A percentile compares a stretch with the other conserved stretches of the same genome.
Evolutionary conservation across 2,888 invertebrate genomes (phyloP).

Genomic region (Cosmia trapezina): DNA sequence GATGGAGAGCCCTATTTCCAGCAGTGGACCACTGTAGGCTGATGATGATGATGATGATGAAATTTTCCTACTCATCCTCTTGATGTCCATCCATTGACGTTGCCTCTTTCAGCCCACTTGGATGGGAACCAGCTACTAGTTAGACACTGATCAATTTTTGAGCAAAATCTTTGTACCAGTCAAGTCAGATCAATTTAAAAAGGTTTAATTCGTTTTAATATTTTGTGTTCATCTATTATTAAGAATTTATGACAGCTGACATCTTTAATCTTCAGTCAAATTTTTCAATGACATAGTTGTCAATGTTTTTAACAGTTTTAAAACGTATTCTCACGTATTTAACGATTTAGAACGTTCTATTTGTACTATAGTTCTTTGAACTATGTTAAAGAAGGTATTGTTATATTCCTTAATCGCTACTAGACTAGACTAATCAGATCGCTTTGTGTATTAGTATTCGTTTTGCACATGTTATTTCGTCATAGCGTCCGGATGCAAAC

Average conservation of each 20-base stretch:
- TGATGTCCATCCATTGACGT: too few relatives aligned
- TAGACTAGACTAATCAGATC: slow-evolving; percentile 44
- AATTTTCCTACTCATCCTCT: too few relatives aligned
- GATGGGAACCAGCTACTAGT: too few relatives aligned
- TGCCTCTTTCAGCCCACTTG: too few relatives aligned
- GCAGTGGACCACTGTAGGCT: too few relatives aligned
- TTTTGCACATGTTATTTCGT: slow-evolving; percentile 48
- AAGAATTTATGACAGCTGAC: background rate
- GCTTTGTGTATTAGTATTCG: slow-evolving; percentile 59
- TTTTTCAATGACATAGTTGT: slow-evolving; percentile 1
- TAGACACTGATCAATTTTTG: too few relatives aligned
- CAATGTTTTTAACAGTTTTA: slow-evolving; percentile 19
- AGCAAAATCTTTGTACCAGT: too few relatives aligned
- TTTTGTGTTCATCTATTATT: slow-evolving; percentile 1
- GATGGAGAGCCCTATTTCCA: too few relatives aligned
- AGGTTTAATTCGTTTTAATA: background rate
- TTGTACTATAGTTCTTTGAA: slow-evolving; percentile 25
- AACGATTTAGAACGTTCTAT: slow-evolving; percentile 41
- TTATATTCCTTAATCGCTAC: slow-evolving; percentile 37
- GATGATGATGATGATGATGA: too few relatives aligned
- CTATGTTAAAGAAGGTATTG: slow-evolving; percentile 66
- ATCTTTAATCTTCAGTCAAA: too few relatives aligned
- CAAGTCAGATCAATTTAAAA: background rate
- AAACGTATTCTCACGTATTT: slow-evolving; percentile 6
- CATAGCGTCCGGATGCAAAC: slow-evolving; percentile 61